Evolutionary conservation across 2,113 vertebrate species (phyloP), one percentile per base, ranked within the genome.

Genomic region (Cacatua alba): DNA sequence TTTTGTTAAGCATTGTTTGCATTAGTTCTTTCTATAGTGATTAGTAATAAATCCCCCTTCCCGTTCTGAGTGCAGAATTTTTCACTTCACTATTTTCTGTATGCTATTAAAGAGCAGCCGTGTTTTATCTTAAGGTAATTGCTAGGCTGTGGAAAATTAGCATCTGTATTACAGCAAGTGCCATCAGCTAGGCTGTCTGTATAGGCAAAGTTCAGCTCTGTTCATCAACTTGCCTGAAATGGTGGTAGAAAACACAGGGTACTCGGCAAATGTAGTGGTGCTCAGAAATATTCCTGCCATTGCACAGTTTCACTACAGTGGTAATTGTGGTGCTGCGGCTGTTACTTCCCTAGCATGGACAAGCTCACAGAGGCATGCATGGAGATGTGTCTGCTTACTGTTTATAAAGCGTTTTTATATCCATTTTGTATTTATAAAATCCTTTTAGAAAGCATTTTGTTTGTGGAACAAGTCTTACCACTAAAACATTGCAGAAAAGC

Each of bases 261-360:
- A 60, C 43, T 46, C 35, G 14, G 63, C 72, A 57, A 7, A 57
- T 43, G 33, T 39, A 44, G 43, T 26, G 37, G 28, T 78, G 74
- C 65, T 89, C 65, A 10, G 57, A 49, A 20, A 14, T 4, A 1
- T 25, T 39, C 2, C 20, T 76, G 70, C 55, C 71, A 28, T 9
- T n/a, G 79, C 49, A 24, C 33, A 53, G 69, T 69, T 48, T 53
- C 52, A 1, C 88, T 13, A 0, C 0, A 0, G 12, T 21, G 75
- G 18, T 16, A 10, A 24, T 20, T 52, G 10, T 10, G 35, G 55
- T 62, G 77, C 39, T 0, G 0, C 11, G 65, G 25, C 86, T 74
- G 26, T 15, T 37, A 3, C 4, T 87, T 86, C 84, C 43, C 31
- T 23, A 5, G 33, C 39, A 3, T 8, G 37, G 86, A 44, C 18